Evolutionary conservation across 2,797 vertebrate genomes (phyloP).

Genomic region (Lepilemur septentrionalis): DNA sequence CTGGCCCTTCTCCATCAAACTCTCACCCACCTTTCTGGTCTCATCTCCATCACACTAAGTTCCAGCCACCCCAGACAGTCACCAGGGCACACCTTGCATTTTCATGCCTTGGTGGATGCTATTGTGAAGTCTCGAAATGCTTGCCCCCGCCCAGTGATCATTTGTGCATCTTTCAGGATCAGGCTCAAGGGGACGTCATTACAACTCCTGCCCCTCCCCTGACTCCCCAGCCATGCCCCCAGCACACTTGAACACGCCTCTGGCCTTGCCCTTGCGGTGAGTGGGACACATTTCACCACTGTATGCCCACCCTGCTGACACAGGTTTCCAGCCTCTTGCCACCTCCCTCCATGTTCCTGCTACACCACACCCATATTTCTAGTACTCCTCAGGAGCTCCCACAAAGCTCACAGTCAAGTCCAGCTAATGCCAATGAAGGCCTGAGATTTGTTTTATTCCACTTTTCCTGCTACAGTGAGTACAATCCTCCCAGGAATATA

Average conservation of each 20-base stretch:
- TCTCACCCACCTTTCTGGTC: not conserved
- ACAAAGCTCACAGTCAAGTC: not conserved
- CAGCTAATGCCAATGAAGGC: not conserved
- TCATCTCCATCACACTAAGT: not conserved
- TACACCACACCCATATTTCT: not conserved
- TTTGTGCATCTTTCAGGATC: not conserved
- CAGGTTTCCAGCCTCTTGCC: not conserved
- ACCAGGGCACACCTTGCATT: not conserved
- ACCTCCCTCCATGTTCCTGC: not conserved
- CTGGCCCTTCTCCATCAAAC: not conserved
- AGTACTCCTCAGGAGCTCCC: not conserved
- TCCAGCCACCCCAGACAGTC: not conserved
- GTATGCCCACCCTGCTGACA: not conserved
- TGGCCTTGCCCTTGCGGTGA: not conserved
- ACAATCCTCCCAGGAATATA: not conserved
- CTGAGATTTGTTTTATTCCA: not conserved
- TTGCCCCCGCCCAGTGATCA: not conserved
- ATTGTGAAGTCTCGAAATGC: not conserved
- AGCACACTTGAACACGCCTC: not conserved
- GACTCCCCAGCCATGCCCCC: not conserved
- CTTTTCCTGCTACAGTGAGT: not conserved
- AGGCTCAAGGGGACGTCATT: not conserved
- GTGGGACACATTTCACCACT: rapidly evolving
- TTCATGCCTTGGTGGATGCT: not conserved
- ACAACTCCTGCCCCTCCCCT: not conserved